Conservation (phyloP, 2,888 invertebrate genomes). For the Rosalia funebris region DNA sequence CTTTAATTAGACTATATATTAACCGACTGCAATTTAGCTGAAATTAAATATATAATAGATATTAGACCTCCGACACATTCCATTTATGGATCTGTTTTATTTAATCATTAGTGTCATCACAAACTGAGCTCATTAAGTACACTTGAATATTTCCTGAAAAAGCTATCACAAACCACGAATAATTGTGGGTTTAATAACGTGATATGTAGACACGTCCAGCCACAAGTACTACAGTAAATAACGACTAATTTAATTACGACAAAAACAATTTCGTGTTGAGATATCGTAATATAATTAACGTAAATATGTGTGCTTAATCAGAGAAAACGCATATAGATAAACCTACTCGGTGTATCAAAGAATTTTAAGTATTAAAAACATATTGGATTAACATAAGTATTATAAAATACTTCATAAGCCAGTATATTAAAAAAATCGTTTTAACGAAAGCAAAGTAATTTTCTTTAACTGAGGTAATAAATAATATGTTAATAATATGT, state of each 20-base stretch:
- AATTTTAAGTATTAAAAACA: too few relatives aligned
- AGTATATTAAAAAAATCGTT: too few relatives aligned
- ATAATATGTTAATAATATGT: too few relatives aligned
- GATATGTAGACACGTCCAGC: slow-evolving; percentile 11
- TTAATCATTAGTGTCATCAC: slow-evolving; percentile 23
- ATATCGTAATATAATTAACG: slow-evolving; percentile 9
- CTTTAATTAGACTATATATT: too few relatives aligned
- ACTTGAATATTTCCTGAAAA: slow-evolving; percentile 13
- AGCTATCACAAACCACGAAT: slow-evolving; percentile 13
- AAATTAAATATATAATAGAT: neutral
- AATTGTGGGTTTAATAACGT: slow-evolving; percentile 11
- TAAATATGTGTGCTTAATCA: slow-evolving; percentile 4
- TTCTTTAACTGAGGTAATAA: too few relatives aligned
- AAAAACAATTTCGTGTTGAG: slow-evolving; percentile 12
- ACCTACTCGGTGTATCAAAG: neutral
- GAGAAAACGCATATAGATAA: neutral
- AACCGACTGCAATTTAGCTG: too few relatives aligned
- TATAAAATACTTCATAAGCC: too few relatives aligned
- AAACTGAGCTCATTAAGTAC: slow-evolving; percentile 6
- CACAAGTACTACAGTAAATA: slow-evolving; percentile 21
- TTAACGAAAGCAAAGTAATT: too few relatives aligned
- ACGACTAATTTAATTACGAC: slow-evolving; percentile 11
- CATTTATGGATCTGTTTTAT: slow-evolving; percentile 11
- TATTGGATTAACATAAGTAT: too few relatives aligned
- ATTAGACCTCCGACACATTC: neutral